Percentiles rank a stretch among this genome's conserved stretches.
Evolutionary conservation across 2,797 vertebrate species (phyloP).

Genomic region (Propithecus deckenii): DNA sequence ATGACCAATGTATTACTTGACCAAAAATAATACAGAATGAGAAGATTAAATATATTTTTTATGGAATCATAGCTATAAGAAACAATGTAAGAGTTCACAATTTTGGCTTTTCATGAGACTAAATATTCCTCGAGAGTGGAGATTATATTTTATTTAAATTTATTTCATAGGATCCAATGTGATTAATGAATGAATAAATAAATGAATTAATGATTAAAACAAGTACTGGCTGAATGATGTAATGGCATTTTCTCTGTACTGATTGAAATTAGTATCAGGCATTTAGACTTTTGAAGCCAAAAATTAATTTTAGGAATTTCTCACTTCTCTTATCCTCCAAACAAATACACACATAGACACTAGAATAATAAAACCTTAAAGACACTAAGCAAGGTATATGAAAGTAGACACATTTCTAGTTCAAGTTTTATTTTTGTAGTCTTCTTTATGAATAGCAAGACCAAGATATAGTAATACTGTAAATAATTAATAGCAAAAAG

Average conservation of each 20-base stretch:
- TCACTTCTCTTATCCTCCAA: not conserved
- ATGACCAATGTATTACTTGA: not conserved
- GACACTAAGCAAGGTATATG: not conserved
- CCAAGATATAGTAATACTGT: not conserved
- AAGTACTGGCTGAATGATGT: not conserved
- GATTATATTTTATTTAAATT: not conserved
- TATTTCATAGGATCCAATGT: not conserved
- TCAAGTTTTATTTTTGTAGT: not conserved
- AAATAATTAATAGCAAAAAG: not conserved
- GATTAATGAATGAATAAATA: not conserved
- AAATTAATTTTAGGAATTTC: not conserved
- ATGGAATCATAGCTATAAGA: not conserved
- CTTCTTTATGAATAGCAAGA: not conserved
- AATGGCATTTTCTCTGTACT: not conserved
- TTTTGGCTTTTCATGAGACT: not conserved
- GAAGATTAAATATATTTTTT: not conserved
- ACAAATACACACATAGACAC: not conserved
- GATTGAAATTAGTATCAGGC: not conserved
- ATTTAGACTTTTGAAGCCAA: not conserved
- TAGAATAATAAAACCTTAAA: not conserved
- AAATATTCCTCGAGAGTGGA: not conserved
- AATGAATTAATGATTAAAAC: not conserved
- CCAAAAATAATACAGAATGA: not conserved
- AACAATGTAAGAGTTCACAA: not conserved
- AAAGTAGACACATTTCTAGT: not conserved